A percentile compares a stretch with the other conserved stretches of the same genome.
These are phyloP conservation scores for Martes flavigula DNA, from an alignment of 2,797 vertebrate genomes.

Conservation along the genomic window DNA sequence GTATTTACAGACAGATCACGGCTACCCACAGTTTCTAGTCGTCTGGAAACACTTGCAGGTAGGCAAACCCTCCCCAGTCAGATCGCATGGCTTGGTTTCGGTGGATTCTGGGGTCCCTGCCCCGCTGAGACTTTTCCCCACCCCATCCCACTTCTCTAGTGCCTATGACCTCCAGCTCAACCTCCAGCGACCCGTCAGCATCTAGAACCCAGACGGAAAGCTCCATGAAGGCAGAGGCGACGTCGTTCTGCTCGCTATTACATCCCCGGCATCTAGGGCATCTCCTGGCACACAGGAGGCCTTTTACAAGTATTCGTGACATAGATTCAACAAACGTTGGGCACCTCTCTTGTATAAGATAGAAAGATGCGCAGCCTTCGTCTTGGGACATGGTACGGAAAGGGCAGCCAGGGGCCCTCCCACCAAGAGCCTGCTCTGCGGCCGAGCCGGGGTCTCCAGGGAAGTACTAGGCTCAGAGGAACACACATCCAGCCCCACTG, in stretches of 20 bases:
- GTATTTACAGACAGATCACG: no score
- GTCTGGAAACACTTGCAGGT: background rate
- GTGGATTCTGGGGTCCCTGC: background rate
- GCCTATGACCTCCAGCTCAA: background rate
- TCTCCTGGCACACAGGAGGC: background rate
- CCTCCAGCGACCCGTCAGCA: background rate
- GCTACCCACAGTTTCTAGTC: background rate
- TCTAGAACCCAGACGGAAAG: background rate
- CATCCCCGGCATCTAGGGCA: background rate
- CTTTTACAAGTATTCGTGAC: background rate
- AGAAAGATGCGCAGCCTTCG: background rate
- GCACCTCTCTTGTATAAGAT: background rate
- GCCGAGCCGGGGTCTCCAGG: no score
- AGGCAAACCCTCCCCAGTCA: background rate
- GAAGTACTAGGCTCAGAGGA: background rate
- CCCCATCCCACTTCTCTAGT: background rate
- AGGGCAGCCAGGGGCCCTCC: background rate
- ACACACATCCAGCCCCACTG: rapidly evolving
- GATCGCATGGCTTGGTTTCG: background rate
- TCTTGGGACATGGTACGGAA: background rate
- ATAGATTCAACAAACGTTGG: background rate
- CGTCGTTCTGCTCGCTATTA: background rate
- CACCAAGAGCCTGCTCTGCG: background rate
- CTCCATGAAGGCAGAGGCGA: no score
- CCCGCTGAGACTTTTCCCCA: background rate